A percentile compares a stretch with the other conserved stretches of the same genome.
Evolutionary conservation across 2,113 vertebrate genomes (phyloP).

Genomic region (Terrapene triunguis): DNA sequence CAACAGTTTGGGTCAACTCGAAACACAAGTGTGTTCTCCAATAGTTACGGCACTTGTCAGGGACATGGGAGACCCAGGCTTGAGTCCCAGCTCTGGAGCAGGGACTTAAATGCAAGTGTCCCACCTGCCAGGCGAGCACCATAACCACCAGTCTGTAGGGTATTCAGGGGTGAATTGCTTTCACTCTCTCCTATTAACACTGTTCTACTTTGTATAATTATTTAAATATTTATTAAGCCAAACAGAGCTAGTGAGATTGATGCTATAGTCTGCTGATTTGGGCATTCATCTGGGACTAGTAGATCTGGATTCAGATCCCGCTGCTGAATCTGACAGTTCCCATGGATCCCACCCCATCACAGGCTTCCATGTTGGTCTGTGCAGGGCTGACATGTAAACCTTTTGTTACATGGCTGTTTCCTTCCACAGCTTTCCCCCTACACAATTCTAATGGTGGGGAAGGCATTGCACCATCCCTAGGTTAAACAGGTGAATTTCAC

Average conservation of each 20-base stretch:
- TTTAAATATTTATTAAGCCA: neutral
- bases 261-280: neutral
- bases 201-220: too few species aligned
- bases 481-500: neutral
- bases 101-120: neutral
- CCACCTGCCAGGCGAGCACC: neutral
- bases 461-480: neutral
- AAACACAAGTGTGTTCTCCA: neutral
- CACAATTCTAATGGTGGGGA: rapidly evolving
- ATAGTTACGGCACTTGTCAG: neutral
- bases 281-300: neutral
- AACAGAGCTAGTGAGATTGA: neutral
- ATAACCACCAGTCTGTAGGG: neutral
- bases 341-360: neutral
- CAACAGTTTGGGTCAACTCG: neutral
- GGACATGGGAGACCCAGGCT: neutral
- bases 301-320: neutral
- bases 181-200: neutral
- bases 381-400: neutral
- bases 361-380: neutral
- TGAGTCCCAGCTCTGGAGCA: neutral
- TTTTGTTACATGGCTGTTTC: neutral
- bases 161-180: neutral
- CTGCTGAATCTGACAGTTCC: neutral
- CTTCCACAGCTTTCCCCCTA: neutral